Base-by-base conservation (phyloP, 2,888 invertebrate species). In the Melipona bicolor region DNA sequence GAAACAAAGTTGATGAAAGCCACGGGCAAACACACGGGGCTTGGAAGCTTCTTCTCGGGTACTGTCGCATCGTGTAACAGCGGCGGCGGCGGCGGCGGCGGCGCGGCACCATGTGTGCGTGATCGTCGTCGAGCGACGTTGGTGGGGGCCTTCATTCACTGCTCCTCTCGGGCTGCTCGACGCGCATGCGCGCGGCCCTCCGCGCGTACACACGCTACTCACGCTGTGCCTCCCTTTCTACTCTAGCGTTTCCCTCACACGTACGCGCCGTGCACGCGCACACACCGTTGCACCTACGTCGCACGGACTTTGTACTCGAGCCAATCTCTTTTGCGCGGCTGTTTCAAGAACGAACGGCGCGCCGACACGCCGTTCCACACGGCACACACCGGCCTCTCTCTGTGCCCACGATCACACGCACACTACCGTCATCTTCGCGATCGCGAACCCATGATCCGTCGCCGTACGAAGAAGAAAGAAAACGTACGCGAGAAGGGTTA, bases 191-290 rank as follows among this genome's bases (percentile, higher is more conserved):
- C 94, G 92, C 92, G 77, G 36, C 81, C 84, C 86, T 71, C 82
- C 90, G 91, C 90, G 93, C 93, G 92, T 94, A 94, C 93, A 93
- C 94, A 94, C 93, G 94, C 92, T 94, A 93, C 93, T 93, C 93
- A 93, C 94, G 93, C 90, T 91, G 90, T 83, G 77, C 79, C 75
- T 88, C 88, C 88, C 89, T 81, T 87, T 79, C 86, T 81, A 85
- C 85, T 79, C 86, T 69, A 83, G 77, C 86, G 84, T 83, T 27
- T 85, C 76, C 80, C 77, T 77, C 81, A 86, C 88, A 81, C 86
- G 72, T 67, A 67, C 74, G 50, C 24, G 49, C 24, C 36, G 73
- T 80, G 82, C 78, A 69, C 69, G 79, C 79, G 71, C 79, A 32
- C 32, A 83, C 80, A 80, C 76, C 61, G 19, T 32, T 54, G 64